A percentile compares a stretch with the other conserved stretches of the same genome.
Conservation (phyloP, 2,888 invertebrate species). For the Nymphalis urticae region DNA sequence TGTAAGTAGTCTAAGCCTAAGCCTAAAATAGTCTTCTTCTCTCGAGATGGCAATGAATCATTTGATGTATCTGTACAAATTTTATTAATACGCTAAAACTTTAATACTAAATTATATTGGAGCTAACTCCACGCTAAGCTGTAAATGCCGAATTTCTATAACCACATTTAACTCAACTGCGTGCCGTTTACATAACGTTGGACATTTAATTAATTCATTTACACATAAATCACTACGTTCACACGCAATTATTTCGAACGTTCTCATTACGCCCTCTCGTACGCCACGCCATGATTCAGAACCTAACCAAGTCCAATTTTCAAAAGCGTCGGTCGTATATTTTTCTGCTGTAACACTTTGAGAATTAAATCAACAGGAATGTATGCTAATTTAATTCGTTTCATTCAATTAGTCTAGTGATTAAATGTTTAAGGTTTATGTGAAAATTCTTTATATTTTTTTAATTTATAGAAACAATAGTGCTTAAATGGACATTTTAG, state of each 20-base stretch:
- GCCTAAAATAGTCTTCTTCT: too few species aligned
- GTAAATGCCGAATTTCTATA: neutral
- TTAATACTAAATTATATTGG: neutral
- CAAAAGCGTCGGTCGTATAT: slow-evolving; percentile 5
- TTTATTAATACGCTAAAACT: too few species aligned
- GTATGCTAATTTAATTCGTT: slow-evolving; percentile 3
- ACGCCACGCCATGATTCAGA: slow-evolving; percentile 17
- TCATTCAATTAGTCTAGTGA: slow-evolving; percentile 7
- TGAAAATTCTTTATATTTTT: neutral
- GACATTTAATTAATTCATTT: slow-evolving; percentile 15
- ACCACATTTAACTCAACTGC: slow-evolving; percentile 15
- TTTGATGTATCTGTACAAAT: too few species aligned
- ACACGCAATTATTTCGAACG: slow-evolving; percentile 28
- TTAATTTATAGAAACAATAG: neutral
- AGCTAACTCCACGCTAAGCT: neutral
- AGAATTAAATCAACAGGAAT: slow-evolving; percentile 1
- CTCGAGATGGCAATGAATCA: too few species aligned
- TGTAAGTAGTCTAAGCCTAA: too few species aligned
- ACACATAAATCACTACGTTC: slow-evolving; percentile 23
- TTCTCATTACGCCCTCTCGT: slow-evolving; percentile 26
- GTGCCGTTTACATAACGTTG: neutral
- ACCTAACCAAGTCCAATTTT: slow-evolving; percentile 8
- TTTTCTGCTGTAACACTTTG: slow-evolving; percentile 4
- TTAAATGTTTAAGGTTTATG: neutral
- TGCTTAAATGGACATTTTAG: neutral